Percentiles rank a stretch among this genome's conserved stretches.
Evolutionary conservation across 2,113 vertebrate species (phyloP).

Genomic region (Scytalopus superciliaris): DNA sequence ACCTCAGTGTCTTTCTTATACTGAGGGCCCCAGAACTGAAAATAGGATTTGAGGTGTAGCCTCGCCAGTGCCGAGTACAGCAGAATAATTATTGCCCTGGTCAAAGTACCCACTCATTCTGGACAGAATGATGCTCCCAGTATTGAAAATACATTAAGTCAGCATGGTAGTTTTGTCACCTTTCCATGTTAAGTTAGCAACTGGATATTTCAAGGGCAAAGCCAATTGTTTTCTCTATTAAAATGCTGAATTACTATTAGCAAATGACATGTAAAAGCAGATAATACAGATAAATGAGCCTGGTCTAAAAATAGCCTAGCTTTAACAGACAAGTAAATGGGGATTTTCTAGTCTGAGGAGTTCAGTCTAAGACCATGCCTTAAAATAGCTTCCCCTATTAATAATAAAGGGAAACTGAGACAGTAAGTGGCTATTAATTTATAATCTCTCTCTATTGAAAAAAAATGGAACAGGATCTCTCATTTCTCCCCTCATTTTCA

Average conservation of each 20-base stretch:
- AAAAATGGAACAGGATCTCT: neutral
- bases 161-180: neutral
- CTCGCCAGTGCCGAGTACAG: neutral
- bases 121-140: neutral
- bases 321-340: neutral
- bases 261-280: neutral
- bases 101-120: neutral
- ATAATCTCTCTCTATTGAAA: neutral
- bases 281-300: neutral
- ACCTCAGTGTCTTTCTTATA: neutral
- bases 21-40: neutral
- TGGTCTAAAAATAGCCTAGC: neutral
- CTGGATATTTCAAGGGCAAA: neutral
- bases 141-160: neutral
- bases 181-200: neutral
- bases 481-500: neutral
- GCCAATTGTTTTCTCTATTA: neutral
- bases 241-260: neutral
- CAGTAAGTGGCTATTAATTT: conserved; percentile 6
- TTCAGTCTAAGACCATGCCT: neutral
- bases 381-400: conserved; percentile 36
- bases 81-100: neutral
- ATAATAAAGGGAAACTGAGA: neutral
- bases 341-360: neutral
- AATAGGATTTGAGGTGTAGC: neutral